A percentile compares a stretch with the other conserved stretches of the same genome.
Conservation (phyloP, 2,888 invertebrate genomes). For the Eupithecia exiguata region DNA sequence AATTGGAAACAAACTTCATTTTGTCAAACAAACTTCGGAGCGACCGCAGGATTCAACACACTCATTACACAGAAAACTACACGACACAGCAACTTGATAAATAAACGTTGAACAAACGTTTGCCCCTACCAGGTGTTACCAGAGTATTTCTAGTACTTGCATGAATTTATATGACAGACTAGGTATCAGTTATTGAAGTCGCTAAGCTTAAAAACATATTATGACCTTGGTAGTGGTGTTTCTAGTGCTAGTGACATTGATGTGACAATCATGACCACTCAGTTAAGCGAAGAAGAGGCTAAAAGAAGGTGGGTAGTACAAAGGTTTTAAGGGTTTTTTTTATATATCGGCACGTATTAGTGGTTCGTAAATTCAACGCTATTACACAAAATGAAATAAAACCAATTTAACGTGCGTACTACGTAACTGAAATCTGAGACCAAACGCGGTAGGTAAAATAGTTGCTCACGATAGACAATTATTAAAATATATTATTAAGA, state of each 20-base stretch:
- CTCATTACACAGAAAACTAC: conserved; percentile 38
- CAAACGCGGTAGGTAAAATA: background rate
- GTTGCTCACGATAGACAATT: background rate
- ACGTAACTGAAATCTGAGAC: background rate
- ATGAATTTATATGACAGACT: background rate
- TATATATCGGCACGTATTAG: background rate
- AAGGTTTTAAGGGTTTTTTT: background rate
- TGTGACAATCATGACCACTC: background rate
- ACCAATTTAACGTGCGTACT: no score
- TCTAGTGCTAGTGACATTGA: background rate
- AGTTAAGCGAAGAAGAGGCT: background rate
- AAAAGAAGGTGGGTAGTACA: background rate
- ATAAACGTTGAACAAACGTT: conserved; percentile 34
- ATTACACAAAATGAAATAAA: background rate
- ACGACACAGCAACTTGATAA: conserved; percentile 38
- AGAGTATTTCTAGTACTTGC: background rate
- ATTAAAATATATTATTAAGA: no score
- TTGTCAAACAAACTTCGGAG: conserved; percentile 25
- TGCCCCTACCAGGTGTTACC: conserved; percentile 13
- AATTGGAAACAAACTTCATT: conserved; percentile 26
- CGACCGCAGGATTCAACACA: conserved; percentile 26
- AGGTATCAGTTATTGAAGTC: background rate
- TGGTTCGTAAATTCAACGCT: background rate
- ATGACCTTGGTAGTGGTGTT: background rate
- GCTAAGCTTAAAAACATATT: background rate